These are phyloP conservation scores for Coilia nasus DNA, from an alignment of 2,797 vertebrate species.

Conservation along the genomic window DNA sequence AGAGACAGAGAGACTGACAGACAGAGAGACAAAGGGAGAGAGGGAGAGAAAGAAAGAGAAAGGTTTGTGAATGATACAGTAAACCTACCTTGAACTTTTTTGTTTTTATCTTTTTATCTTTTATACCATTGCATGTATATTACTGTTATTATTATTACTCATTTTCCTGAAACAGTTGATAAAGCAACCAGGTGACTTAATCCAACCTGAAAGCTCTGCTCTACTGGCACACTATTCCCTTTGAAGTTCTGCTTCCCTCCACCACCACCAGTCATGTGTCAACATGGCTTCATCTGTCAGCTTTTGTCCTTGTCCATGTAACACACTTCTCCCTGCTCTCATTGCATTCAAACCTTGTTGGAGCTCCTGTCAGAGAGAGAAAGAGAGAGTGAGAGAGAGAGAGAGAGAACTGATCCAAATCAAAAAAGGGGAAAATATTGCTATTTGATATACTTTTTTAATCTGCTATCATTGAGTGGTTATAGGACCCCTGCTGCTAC, in stretches of 20 bases:
- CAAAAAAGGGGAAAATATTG: slow-evolving; percentile 68
- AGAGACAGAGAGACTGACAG: too few species aligned
- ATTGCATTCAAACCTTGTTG: slow-evolving; percentile 74
- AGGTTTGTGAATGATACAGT: too few species aligned
- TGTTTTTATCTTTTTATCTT: background rate
- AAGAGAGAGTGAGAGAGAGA: slow-evolving; percentile 18
- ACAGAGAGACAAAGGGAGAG: background rate
- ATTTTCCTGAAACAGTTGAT: slow-evolving; percentile 74
- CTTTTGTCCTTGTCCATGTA: slow-evolving; percentile 19
- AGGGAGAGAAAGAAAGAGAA: background rate
- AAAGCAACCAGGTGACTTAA: slow-evolving; percentile 70
- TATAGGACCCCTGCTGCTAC: slow-evolving; percentile 57
- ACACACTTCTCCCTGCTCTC: slow-evolving; percentile 55
- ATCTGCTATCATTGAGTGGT: slow-evolving; percentile 32
- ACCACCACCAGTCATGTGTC: slow-evolving; percentile 59
- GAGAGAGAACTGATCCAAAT: slow-evolving; percentile 68
- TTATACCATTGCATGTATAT: background rate
- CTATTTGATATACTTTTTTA: slow-evolving; percentile 65
- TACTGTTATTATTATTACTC: background rate
- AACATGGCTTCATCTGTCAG: slow-evolving; percentile 61
- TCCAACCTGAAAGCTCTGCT: slow-evolving; percentile 68
- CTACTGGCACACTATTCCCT: slow-evolving; percentile 70
- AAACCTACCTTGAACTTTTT: background rate
- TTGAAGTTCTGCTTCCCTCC: slow-evolving; percentile 65
- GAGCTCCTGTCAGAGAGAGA: slow-evolving; percentile 68